Base-by-base conservation (phyloP, 2,888 invertebrate genomes). In the Drepana falcataria region DNA sequence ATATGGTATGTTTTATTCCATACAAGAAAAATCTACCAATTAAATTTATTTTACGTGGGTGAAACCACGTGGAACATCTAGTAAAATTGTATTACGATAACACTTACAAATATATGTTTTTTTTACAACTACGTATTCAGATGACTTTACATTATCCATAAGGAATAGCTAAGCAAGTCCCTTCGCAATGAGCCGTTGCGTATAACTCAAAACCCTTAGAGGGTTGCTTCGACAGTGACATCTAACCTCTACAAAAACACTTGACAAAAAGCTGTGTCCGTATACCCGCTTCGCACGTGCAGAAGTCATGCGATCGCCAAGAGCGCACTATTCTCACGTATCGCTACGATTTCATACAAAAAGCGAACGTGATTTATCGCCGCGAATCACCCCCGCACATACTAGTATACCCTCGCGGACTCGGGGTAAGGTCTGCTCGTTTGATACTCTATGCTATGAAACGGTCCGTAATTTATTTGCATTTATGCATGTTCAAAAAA, bases 331-430 rank as follows among this genome's bases (percentile, higher is more conserved):
- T 83, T 84, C 85, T 83, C 86, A 85, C 84, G 85, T 81, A 51
- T 71, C 72, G 70, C 55, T 59, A 61, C 63, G 65, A 62, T 62
- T 51, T 61, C 59, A 61, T 55, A 76, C 75, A 77, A 77, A 73
- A 72, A 72, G 59, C 53, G 63, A 48, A 71, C 76, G 79, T 84
- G 85, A 82, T 83, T 82, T 85, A 85, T 85, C 83, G 72, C 70
- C 62, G 62, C 66, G 65, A 64, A 66, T 62, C 60, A 48, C 57
- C 63, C 60, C 69, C 68, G 75, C 54, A 57, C 63, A 60, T 69
- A 68, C 60, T 37, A 54, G 59, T 57, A 58, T 59, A 57, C 72
- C 69, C 58, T 54, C 35, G 47, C 33, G 48, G n/a, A 53, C 49
- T 53, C 59, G 33, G 47, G 60, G 34, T 60, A 48, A 51, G 53